Percentiles rank a stretch among this genome's conserved stretches.
Conservation (phyloP, 2,888 invertebrate species). For the Ichneumoninae sp. region DNA sequence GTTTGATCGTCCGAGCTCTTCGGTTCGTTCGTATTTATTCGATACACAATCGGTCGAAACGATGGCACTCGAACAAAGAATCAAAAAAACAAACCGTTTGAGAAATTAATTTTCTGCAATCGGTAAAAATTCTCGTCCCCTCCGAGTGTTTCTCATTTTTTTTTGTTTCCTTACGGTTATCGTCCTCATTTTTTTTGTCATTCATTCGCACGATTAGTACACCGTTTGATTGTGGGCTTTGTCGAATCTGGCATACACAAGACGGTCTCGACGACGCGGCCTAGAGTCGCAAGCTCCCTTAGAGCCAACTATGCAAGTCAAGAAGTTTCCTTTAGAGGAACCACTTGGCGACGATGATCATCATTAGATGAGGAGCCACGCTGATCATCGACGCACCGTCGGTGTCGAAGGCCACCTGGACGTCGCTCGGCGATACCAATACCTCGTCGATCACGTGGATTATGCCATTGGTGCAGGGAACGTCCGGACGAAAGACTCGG, state of each 20-base stretch:
- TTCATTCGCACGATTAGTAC: slow-evolving; percentile 25
- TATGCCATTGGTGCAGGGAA: slow-evolving; percentile 97
- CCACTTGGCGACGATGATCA: slow-evolving; percentile 83
- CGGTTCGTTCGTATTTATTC: slow-evolving; percentile 29
- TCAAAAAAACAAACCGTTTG: background rate
- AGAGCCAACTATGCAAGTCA: slow-evolving; percentile 34
- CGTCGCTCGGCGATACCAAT: slow-evolving; percentile 93
- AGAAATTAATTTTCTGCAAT: background rate
- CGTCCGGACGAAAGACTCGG: slow-evolving; percentile 94
- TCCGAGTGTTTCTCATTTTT: slow-evolving; percentile 2
- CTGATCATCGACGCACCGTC: slow-evolving; percentile 83
- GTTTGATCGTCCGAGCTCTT: slow-evolving; percentile 58
- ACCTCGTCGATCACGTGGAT: slow-evolving; percentile 97
- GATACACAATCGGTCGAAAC: slow-evolving; percentile 20
- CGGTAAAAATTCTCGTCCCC: background rate
- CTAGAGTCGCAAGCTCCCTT: slow-evolving; percentile 54
- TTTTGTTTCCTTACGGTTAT: background rate
- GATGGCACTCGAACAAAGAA: background rate
- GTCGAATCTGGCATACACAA: slow-evolving; percentile 18
- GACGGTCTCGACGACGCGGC: slow-evolving; percentile 52
- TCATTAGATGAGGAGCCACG: slow-evolving; percentile 82
- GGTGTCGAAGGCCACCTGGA: slow-evolving; percentile 87
- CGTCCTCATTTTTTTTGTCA: background rate
- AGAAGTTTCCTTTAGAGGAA: slow-evolving; percentile 77
- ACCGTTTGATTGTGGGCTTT: slow-evolving; percentile 41